Base-by-base conservation (phyloP, 1,140 invertebrate genomes). In the Drusus annulatus region DNA sequence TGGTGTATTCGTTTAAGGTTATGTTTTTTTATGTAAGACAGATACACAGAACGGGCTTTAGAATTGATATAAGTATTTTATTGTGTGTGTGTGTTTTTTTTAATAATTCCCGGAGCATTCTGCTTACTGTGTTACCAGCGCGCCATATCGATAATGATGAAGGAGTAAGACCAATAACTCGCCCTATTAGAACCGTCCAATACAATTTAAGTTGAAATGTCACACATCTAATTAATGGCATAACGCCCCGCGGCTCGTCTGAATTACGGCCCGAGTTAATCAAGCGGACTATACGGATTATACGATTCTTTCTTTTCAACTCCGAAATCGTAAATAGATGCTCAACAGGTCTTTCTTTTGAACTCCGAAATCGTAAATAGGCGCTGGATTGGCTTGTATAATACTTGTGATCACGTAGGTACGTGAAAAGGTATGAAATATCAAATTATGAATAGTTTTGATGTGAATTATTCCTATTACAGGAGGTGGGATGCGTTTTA, bases 131-230 rank as follows among this genome's bases (percentile, higher is more conserved):
- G n/a, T 52, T 8, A 50, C 68, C 36, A 17, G 52, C 25, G 50
- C 8, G 36, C 36, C 36, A 45, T 51, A 71, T 52, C 45, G 68
- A 71, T 71, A 71, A 71, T 52, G 68, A 71, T 54, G 68, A 71
- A 71, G 52, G 68, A 71, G 50, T 54, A 51, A 50, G 54, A n/a
- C 25, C 52, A 74, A 75, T 75, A 75, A 58, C 71, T 75, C 71
- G 71, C 71, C 54, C 71, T 75, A 75, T 75, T 75, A 75, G 71
- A 56, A 36, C 15, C 71, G 52, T 75, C 71, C 71, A 75, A 75
- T 75, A 75, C 71, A 75, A 75, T 75, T 75, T 75, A 75, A 75
- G 71, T 75, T 60, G 71, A 75, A 75, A 75, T 75, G 71, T 75
- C 71, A 75, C 71, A 25, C 51, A 75, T 58, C 71, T 75, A 58